phyloP scores from a whole-genome alignment of 37 sponge, comb jelly and placozoan species.

The Chondrosia reniformis region DNA sequence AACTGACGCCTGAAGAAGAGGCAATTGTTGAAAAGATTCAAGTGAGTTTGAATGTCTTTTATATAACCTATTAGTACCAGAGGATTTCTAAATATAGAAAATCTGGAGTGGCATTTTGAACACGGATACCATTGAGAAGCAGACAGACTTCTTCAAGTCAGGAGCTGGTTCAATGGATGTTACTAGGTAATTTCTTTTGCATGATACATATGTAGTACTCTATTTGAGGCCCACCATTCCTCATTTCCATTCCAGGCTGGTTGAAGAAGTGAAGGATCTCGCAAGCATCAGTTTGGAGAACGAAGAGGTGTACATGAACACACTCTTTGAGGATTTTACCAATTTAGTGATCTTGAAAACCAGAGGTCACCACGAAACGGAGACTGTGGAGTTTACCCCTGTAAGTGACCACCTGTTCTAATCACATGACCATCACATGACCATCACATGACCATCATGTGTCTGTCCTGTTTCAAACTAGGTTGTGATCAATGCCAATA shows the following conservation, averaged over 20 bases:
- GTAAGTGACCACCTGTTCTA: no score
- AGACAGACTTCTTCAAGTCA: constrained; percentile 88
- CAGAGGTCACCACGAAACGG: no score
- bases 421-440: no score
- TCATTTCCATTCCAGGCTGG: constrained; percentile 30
- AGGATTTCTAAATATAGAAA: background rate
- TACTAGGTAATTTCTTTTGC: constrained; percentile 62
- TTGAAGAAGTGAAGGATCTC: constrained; percentile 80
- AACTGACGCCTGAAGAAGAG: constrained; percentile 71
- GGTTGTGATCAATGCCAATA: constrained; percentile 62
- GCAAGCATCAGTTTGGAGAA: constrained; percentile 55
- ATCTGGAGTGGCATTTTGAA: constrained; percentile 77
- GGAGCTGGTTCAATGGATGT: constrained; percentile 94
- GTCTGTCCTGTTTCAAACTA: no score
- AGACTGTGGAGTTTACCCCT: no score
- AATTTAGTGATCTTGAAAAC: constrained; percentile 59
- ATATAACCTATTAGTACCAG: background rate
- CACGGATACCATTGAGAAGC: constrained; percentile 60
- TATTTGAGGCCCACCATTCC: no score
- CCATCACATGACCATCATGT: no score
- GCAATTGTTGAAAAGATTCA: constrained; percentile 45
- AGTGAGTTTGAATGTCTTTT: constrained; percentile 17
- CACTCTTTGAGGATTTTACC: constrained; percentile 65
- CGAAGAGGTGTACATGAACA: constrained; percentile 91
- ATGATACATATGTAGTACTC: no score